Percentiles rank a stretch among this genome's conserved stretches.
Conservation (phyloP, 2,888 invertebrate genomes). For the Erynnis tages region DNA sequence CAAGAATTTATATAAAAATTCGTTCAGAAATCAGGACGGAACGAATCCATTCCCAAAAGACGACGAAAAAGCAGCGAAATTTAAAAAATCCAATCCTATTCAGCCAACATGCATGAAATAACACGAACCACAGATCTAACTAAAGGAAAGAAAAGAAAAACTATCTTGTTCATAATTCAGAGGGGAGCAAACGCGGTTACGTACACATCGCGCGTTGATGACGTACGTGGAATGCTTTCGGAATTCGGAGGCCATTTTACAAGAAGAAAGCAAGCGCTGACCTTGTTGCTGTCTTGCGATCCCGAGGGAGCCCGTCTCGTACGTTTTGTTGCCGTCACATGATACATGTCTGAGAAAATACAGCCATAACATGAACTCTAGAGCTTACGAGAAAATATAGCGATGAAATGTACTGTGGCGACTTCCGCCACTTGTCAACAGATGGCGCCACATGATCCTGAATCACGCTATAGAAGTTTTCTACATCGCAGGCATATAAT, state of each 20-base stretch:
- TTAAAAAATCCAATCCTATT: background rate
- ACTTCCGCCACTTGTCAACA: too few relatives aligned
- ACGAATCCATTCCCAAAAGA: constrained; percentile 15
- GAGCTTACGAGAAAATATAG: too few relatives aligned
- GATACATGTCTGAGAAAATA: constrained; percentile 18
- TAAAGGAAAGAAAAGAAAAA: too few relatives aligned
- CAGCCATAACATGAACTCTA: constrained; percentile 3
- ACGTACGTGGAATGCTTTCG: constrained; percentile 7
- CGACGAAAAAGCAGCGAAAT: background rate
- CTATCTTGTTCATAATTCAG: background rate
- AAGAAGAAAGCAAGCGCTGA: background rate
- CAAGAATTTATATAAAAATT: constrained; percentile 17
- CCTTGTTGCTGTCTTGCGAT: constrained; percentile 11
- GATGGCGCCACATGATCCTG: too few relatives aligned
- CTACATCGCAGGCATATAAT: too few relatives aligned
- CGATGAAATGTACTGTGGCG: too few relatives aligned
- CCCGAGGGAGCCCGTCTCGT: constrained; percentile 16
- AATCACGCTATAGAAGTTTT: too few relatives aligned
- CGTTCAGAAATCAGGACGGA: constrained; percentile 15
- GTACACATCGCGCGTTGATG: background rate
- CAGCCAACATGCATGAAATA: too few relatives aligned
- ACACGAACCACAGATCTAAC: too few relatives aligned
- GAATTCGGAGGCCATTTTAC: background rate
- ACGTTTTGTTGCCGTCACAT: constrained; percentile 9
- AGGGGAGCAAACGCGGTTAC: background rate